Evolutionary conservation across 2,797 vertebrate genomes (phyloP).

Genomic region (Argya squamiceps): DNA sequence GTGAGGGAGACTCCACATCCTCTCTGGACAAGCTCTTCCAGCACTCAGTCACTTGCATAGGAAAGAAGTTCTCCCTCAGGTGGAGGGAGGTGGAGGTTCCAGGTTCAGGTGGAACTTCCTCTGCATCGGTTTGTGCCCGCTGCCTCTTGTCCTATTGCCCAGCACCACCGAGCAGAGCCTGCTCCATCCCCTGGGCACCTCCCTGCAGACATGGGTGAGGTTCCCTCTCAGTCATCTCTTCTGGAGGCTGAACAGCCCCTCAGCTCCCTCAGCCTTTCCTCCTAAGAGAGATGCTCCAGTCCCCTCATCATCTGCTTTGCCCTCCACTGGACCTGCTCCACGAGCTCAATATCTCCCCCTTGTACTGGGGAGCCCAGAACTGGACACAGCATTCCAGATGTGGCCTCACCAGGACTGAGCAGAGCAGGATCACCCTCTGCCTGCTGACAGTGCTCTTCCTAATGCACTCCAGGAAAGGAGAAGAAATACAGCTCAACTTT

Average conservation of each 20-base stretch:
- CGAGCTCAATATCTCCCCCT: not conserved
- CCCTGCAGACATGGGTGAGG: not conserved
- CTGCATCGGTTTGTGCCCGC: rapidly evolving
- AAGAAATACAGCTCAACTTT: not conserved
- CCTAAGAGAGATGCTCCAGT: not conserved
- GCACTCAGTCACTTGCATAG: not conserved
- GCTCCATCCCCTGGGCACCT: not conserved
- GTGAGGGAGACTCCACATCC: not conserved
- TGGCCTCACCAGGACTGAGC: not conserved
- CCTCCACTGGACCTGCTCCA: not conserved
- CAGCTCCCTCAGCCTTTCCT: not conserved
- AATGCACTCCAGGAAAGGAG: not conserved
- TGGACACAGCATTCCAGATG: not conserved
- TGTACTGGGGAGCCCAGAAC: not conserved
- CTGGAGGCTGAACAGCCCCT: not conserved
- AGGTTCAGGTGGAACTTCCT: not conserved
- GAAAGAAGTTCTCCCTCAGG: not conserved
- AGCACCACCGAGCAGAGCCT: not conserved
- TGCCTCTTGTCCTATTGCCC: not conserved
- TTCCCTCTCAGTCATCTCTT: not conserved
- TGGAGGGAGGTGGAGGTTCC: no score
- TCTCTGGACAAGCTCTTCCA: not conserved
- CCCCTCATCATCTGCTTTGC: no score
- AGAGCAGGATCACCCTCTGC: not conserved
- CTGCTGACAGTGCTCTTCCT: not conserved